A percentile compares a stretch with the other conserved stretches of the same genome.
Conservation (phyloP, 2,797 vertebrate genomes). For the Zenarchopterus dispar region DNA sequence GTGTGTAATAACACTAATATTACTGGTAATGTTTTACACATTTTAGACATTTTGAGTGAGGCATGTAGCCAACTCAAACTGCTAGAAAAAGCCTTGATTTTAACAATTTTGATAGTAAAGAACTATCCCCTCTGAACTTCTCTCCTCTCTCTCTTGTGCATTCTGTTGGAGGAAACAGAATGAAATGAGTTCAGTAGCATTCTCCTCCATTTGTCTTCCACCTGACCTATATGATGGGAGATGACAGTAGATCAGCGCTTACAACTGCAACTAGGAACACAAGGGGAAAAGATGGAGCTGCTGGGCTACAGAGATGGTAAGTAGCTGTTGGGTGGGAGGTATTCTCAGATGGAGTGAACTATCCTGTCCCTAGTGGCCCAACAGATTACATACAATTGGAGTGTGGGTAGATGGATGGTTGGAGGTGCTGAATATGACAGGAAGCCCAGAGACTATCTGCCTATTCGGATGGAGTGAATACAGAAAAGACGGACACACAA, state of each 20-base stretch:
- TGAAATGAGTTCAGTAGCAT: conserved; percentile 27
- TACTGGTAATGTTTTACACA: background rate
- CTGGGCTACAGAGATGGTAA: conserved; percentile 27
- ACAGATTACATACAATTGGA: conserved; percentile 47
- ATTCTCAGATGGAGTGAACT: conserved; percentile 22
- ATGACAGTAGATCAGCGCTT: conserved; percentile 64
- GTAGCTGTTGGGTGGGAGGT: conserved; percentile 23
- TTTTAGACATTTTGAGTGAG: no score
- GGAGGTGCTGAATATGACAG: conserved; percentile 32
- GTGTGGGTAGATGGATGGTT: conserved; percentile 25
- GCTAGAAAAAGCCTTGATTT: no score
- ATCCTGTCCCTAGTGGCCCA: conserved; percentile 27
- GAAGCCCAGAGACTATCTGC: conserved; percentile 3
- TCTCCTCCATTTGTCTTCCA: conserved; percentile 59
- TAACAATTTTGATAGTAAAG: no score
- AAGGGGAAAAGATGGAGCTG: background rate
- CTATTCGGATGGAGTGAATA: conserved; percentile 11
- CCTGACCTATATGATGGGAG: conserved; percentile 61
- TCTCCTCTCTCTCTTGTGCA: background rate
- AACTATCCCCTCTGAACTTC: background rate
- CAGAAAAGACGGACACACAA: background rate
- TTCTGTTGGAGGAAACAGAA: conserved; percentile 3
- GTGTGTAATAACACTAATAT: no score
- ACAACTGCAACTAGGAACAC: conserved; percentile 34
- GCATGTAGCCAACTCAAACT: background rate